Evolutionary conservation across 2,797 vertebrate species (phyloP), one percentile per base, ranked within the genome.

Genomic region (Furcifer pardalis): DNA sequence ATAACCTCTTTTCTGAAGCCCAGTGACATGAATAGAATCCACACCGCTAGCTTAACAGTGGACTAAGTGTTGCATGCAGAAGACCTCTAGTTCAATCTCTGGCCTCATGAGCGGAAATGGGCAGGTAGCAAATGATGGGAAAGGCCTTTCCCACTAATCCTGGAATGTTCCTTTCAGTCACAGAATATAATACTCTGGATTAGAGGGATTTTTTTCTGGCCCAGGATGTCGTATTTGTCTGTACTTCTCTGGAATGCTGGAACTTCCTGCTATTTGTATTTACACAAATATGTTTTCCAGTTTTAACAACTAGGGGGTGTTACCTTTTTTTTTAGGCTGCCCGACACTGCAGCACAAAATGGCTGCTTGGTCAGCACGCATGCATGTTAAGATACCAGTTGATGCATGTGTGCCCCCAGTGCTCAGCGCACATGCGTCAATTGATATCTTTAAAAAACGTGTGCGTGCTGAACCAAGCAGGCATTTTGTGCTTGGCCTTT

Each of bases 1-100:
- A 42, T 75, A 82, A 66, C 23, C 32, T 79, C 83, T 87, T 78
- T 77, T 80, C 74, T 84, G 35, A 84, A 85, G n/a, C 35, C 1
- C 23, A 77, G 69, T 71, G 77, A 44, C 52, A 56, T 52, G 60
- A 69, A 52, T 62, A 12, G 35, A 44, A 86, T 81, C 77, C 66
- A 32, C 82, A 56, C 32, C 77, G 71, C 79, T 12, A 83, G 73
- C 82, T 69, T 46, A 68, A 2, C 23, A 6, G 46, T 2, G 35
- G 63, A 56, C 10, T 46, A 32, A 56, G 30, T 10, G 69, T 60
- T 69, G 37, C 63, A 27, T 44, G 15, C 32, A n/a, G 49, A 77
- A 77, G 6, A 10, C 15, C 46, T 68, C 19, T 4, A 27, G 25
- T 77, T 68, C 35, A 23, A 7, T 42, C 52, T 8, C 49, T 60